Percentiles rank a stretch among this genome's conserved stretches.
phyloP scores from a whole-genome alignment of 23 tunicate species.

The Phallusia fumigata region DNA sequence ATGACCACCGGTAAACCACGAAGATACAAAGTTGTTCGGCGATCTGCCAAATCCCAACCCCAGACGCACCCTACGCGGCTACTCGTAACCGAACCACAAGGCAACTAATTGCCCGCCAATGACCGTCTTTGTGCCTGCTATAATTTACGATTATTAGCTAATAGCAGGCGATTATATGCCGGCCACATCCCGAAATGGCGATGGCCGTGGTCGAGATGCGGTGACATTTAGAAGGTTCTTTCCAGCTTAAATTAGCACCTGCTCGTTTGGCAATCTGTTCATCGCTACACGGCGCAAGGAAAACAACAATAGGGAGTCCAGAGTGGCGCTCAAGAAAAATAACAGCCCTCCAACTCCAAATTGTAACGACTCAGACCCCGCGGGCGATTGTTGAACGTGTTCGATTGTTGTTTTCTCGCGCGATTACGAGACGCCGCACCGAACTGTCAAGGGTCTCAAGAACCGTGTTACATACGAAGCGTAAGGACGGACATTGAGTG shows the following conservation, averaged over 20 bases:
- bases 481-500: background rate
- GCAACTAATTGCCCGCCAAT: background rate
- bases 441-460: background rate
- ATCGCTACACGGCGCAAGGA: background rate
- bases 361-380: background rate
- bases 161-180: background rate
- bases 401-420: background rate
- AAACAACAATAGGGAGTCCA: background rate
- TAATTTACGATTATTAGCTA: background rate
- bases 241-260: background rate
- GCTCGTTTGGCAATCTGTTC: background rate
- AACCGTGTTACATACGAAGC: background rate
- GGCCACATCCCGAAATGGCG: background rate
- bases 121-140: background rate
- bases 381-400: background rate
- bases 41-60: background rate
- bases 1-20: background rate
- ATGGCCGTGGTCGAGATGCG: background rate
- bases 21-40: background rate
- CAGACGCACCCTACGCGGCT: background rate
- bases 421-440: background rate
- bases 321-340: background rate
- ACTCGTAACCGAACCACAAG: background rate
- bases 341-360: background rate
- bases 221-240: background rate